Conservation (phyloP, 2,888 invertebrate genomes). For the Asteroscopus sphinx region DNA sequence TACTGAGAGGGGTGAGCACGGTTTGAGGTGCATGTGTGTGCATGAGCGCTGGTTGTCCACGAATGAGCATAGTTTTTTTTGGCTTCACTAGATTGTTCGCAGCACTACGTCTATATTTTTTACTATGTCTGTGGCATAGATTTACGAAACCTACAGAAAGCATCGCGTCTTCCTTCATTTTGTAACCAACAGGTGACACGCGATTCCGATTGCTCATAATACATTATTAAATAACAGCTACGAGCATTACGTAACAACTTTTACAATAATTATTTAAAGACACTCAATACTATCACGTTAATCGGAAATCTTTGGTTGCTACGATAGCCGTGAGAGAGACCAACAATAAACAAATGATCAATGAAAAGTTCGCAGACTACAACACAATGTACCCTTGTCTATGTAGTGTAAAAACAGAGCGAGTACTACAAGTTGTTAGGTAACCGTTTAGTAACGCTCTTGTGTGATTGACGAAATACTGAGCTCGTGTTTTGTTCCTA, state of each 20-base stretch:
- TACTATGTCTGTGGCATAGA: too few relatives aligned
- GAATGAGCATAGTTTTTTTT: too few relatives aligned
- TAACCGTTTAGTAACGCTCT: constrained; percentile 40
- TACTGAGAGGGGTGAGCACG: too few relatives aligned
- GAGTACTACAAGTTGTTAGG: constrained; percentile 31
- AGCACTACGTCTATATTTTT: too few relatives aligned
- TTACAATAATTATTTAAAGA: constrained; percentile 8
- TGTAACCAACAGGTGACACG: not conserved
- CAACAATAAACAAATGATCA: constrained; percentile 52
- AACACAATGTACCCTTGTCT: constrained; percentile 36
- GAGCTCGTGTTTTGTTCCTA: constrained; percentile 29
- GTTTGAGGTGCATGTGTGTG: too few relatives aligned
- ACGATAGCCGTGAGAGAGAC: constrained; percentile 40
- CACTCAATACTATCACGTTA: constrained; percentile 1
- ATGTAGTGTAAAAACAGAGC: constrained; percentile 32
- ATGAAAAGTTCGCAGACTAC: constrained; percentile 49
- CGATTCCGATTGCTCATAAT: not conserved
- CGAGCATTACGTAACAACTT: not conserved
- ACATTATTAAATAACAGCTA: not conserved
- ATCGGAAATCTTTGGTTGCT: constrained; percentile 31
- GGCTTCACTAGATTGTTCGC: too few relatives aligned
- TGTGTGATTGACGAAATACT: constrained; percentile 36
- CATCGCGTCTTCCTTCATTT: too few relatives aligned
- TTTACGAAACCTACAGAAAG: too few relatives aligned
- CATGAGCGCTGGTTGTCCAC: too few relatives aligned